phyloP scores from a whole-genome alignment of 2,113 vertebrate species.

The Semnopithecus entellus region DNA sequence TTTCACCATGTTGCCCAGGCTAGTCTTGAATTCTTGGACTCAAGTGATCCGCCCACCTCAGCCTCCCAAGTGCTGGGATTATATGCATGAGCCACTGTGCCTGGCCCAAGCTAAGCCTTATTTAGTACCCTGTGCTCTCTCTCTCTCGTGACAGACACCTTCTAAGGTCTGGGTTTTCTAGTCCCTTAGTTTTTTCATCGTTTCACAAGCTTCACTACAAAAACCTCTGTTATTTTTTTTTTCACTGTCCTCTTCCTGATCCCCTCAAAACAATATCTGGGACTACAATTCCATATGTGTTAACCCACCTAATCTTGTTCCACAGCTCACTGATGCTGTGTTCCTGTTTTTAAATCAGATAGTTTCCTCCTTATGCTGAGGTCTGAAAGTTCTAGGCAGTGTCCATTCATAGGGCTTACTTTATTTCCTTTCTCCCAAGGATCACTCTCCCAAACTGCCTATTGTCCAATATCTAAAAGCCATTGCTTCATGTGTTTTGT shows the following conservation, averaged over 20 bases:
- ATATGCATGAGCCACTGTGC: no score
- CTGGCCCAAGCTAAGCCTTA: no score
- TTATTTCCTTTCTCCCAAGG: background rate
- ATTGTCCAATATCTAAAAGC: background rate
- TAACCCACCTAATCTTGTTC: background rate
- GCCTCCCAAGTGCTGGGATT: no score
- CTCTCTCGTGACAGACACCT: background rate
- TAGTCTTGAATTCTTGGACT: no score
- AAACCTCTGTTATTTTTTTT: background rate
- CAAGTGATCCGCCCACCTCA: no score
- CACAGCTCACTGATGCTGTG: background rate
- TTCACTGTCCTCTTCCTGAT: background rate
- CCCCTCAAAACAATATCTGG: background rate
- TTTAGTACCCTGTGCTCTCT: background rate
- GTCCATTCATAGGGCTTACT: background rate
- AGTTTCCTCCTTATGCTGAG: background rate
- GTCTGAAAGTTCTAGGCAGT: background rate
- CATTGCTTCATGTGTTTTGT: background rate
- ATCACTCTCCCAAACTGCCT: background rate
- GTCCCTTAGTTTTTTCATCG: background rate
- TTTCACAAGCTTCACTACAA: background rate
- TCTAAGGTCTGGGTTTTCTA: background rate
- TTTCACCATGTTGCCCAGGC: no score
- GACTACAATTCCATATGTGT: background rate
- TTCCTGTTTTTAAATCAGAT: no score